Conservation (phyloP, 2,113 vertebrate genomes). For the Strix aluco region DNA sequence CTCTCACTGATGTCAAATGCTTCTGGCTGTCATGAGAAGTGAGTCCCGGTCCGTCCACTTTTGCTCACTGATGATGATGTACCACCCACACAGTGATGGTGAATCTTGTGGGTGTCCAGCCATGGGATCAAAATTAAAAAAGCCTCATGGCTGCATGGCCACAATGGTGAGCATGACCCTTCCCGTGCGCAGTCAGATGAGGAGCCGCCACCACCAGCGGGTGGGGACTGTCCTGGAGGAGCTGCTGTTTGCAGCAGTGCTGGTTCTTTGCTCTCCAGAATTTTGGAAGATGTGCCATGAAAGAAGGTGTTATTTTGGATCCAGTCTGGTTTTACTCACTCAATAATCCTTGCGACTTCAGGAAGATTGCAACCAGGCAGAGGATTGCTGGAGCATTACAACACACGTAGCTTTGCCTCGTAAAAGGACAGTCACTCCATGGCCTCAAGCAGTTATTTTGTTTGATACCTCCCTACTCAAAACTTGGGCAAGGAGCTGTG, state of each 20-base stretch:
- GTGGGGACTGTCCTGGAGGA: background rate
- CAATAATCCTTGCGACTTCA: background rate
- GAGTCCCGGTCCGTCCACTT: background rate
- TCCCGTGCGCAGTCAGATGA: fast-evolving
- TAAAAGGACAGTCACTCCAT: background rate
- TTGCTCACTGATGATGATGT: background rate
- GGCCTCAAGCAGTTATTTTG: background rate
- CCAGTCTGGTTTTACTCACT: background rate
- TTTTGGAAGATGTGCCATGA: background rate
- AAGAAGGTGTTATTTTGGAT: background rate
- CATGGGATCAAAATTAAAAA: background rate
- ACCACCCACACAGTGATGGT: fast-evolving
- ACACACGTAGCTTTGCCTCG: background rate
- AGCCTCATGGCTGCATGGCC: background rate
- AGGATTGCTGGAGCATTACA: background rate
- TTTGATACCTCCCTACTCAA: background rate
- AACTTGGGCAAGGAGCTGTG: background rate
- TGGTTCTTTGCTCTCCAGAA: background rate
- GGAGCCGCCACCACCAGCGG: fast-evolving
- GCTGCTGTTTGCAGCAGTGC: background rate
- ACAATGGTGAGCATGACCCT: background rate
- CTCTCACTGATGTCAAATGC: background rate
- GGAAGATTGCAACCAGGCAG: background rate
- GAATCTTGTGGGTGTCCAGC: background rate
- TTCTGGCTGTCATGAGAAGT: background rate